Base-by-base conservation (phyloP, 2,797 vertebrate species). In the Erethizon dorsatum region DNA sequence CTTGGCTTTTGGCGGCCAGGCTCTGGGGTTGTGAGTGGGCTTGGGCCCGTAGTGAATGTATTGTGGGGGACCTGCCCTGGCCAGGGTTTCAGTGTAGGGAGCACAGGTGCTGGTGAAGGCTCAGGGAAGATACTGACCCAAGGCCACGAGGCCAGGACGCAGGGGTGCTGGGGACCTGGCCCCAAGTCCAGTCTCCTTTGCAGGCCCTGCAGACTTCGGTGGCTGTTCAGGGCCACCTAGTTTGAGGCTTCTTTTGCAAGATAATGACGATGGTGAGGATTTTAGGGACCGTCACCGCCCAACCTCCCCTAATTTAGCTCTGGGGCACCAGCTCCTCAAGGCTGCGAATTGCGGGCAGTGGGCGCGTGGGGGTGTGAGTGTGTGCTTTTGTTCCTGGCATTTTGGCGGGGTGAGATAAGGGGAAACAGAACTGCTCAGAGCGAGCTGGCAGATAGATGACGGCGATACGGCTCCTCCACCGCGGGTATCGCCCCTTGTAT, bases 321-420 rank as follows among this genome's bases (percentile, higher is more conserved):
- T 98, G 90, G 98, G 97, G 97, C 98, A 97, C 98, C 98, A 96
- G 98, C 98, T 99, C 99, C 98, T 97, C 96, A 83, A 97, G 96
- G 96, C 98, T 77, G 95, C 97, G 98, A 99, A 99, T 99, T 98
- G 99, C 99, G 98, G n/a, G 61, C 22, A 11, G 80, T 79, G 98
- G 98, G 98, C 97, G 52, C 63, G 0, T 6, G 14, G 80, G 95
- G 91, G 73, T 7, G 97, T 0, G 22, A 69, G 94, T 33, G 99
- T 98, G 99, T 98, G 99, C 98, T 99, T 99, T 99, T 99, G 99
- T 99, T 99, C 99, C 99, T 99, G 99, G 99, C 99, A 99, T 99
- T 99, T 99, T 99, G 99, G 99, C 99, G 99, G 99, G 99, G 99
- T 65, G 98, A 99, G 99, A 99, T 99, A 99, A 99, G 99, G 97